Conservation (phyloP, 2,113 vertebrate genomes). For the Orthonyx spaldingii region DNA sequence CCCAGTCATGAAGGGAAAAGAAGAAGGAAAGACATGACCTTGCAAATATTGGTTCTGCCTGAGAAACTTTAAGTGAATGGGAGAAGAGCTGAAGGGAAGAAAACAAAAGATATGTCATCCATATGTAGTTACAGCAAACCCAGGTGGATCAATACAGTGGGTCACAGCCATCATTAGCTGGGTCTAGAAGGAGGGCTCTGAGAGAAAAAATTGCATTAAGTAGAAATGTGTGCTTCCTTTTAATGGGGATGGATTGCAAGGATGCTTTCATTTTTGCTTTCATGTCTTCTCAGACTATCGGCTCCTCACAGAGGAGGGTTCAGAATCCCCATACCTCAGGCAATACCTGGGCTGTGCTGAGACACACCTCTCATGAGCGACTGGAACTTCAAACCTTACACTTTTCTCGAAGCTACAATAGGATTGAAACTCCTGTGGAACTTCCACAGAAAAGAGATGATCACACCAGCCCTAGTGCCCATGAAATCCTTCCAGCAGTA, state of each 20-base stretch:
- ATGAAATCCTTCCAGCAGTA: conserved; percentile 17
- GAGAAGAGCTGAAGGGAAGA: neutral
- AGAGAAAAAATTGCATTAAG: neutral
- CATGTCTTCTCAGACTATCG: neutral
- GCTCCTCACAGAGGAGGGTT: neutral
- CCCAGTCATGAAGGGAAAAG: neutral
- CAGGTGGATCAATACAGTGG: neutral
- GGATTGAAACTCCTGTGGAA: neutral
- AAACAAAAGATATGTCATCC: neutral
- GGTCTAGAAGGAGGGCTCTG: neutral
- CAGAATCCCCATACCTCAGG: neutral
- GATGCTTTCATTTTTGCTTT: neutral
- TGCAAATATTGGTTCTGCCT: neutral
- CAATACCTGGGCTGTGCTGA: neutral
- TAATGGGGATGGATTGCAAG: neutral
- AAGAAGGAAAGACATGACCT: neutral
- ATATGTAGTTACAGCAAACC: neutral
- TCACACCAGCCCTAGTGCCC: neutral
- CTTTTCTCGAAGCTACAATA: neutral
- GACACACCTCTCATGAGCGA: accelerated
- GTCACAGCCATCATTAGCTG: neutral
- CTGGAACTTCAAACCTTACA: neutral
- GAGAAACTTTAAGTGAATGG: neutral
- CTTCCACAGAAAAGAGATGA: neutral
- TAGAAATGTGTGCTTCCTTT: neutral